phyloP scores from a whole-genome alignment of 2,113 vertebrate genomes.

The Loxodonta africana region DNA sequence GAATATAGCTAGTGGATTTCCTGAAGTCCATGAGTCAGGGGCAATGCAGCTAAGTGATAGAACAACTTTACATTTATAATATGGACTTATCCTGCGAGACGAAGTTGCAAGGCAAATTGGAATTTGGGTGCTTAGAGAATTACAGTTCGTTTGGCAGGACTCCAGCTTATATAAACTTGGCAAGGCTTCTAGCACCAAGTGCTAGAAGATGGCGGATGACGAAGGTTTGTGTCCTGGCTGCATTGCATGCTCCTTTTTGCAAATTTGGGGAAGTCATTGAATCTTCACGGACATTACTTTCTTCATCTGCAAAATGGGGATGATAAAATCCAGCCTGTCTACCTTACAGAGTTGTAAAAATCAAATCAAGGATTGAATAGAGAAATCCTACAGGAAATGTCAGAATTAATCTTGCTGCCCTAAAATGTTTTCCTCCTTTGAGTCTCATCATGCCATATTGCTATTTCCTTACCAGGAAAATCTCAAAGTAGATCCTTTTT shows the following conservation, averaged over 20 bases:
- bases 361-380: background rate
- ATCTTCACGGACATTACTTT: background rate
- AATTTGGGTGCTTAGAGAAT: slow-evolving; percentile 56
- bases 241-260: background rate
- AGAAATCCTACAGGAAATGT: background rate
- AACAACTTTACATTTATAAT: slow-evolving; percentile 60
- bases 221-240: slow-evolving; percentile 46
- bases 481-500: background rate
- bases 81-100: slow-evolving; percentile 47
- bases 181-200: background rate
- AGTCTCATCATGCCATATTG: background rate
- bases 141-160: slow-evolving; percentile 51
- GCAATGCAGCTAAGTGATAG: slow-evolving; percentile 5
- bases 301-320: slow-evolving; percentile 46
- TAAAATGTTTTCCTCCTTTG: background rate
- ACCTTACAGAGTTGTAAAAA: background rate
- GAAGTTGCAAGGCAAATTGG: background rate
- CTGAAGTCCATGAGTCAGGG: slow-evolving; percentile 26
- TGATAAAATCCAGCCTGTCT: background rate
- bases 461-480: background rate
- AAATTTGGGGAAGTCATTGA: background rate
- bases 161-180: slow-evolving; percentile 72
- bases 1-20: slow-evolving; percentile 41
- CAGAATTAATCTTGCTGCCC: background rate
- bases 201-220: slow-evolving; percentile 61